phyloP scores from a whole-genome alignment of 1,140 invertebrate genomes.

The Holotrichia oblita region DNA sequence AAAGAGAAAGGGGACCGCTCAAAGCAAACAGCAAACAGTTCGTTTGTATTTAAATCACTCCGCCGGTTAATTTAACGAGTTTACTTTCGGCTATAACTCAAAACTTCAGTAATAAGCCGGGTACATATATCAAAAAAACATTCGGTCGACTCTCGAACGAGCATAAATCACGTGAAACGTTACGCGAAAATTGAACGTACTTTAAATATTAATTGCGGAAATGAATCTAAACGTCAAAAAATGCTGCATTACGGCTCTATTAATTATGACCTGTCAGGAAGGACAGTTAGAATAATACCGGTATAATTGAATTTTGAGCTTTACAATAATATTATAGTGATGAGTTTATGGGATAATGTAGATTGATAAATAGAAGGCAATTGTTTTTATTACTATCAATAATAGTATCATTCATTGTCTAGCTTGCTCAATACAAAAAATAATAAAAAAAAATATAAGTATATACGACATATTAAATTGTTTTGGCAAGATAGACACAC shows the following conservation, averaged over 20 bases:
- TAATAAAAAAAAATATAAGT: too few species aligned
- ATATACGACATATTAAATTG: too few species aligned
- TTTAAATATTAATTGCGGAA: conserved; percentile 36
- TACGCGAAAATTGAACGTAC: conserved; percentile 28
- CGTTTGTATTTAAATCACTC: conserved; percentile 34
- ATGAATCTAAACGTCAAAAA: conserved; percentile 34
- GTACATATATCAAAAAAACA: conserved; percentile 37
- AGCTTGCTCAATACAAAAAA: too few species aligned
- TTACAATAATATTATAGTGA: not conserved
- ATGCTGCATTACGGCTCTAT: conserved; percentile 24
- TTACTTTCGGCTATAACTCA: conserved; percentile 33
- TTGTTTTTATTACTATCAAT: too few species aligned
- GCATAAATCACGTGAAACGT: conserved; percentile 28
- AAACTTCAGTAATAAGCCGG: conserved; percentile 31
- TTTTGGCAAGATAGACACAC: too few species aligned
- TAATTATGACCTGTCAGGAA: conserved; percentile 15
- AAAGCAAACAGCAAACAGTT: not conserved
- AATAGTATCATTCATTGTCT: too few species aligned
- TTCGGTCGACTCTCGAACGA: conserved; percentile 24
- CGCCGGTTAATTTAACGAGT: conserved; percentile 34
- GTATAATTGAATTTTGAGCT: conserved; percentile 4
- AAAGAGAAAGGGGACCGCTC: too few species aligned
- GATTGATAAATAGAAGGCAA: too few species aligned
- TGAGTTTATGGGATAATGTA: not conserved
- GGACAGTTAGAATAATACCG: not conserved